Conservation (phyloP, 2,797 vertebrate species). For the Eurystomus glaucurus region DNA sequence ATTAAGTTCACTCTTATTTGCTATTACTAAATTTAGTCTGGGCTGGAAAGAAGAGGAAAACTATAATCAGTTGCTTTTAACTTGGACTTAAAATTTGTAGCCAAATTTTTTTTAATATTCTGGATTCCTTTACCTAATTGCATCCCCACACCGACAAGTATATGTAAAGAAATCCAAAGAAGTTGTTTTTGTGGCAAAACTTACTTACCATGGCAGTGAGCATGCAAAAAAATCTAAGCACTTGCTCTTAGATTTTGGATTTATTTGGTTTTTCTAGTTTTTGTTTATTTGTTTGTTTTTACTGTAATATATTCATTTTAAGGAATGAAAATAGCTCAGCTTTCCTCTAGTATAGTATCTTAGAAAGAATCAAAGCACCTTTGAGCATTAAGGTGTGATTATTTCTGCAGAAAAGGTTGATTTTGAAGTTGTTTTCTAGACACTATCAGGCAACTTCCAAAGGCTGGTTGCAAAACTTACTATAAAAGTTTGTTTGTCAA, state of each 20-base stretch:
- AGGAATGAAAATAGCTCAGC: neutral
- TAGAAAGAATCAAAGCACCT: neutral
- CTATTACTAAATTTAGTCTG: constrained; percentile 46
- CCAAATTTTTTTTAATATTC: neutral
- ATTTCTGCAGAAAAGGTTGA: neutral
- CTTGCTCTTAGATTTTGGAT: neutral
- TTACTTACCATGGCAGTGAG: neutral
- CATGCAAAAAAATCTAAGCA: neutral
- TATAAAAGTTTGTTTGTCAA: neutral
- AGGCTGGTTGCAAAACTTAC: neutral
- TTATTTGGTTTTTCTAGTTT: too few species aligned
- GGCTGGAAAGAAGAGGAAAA: constrained; percentile 5
- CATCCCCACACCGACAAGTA: neutral
- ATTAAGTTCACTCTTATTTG: constrained; percentile 36
- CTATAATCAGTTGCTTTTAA: constrained; percentile 46
- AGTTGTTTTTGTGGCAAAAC: neutral
- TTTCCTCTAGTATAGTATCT: neutral
- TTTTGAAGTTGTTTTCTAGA: neutral
- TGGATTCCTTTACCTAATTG: constrained; percentile 2
- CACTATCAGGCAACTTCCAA: neutral
- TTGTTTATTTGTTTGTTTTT: fast-evolving
- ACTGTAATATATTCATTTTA: neutral
- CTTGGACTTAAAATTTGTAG: neutral
- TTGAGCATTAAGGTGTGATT: neutral
- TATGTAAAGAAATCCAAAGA: neutral